Conservation (phyloP, 2,888 invertebrate genomes). For the Philopedon plagiatum region DNA sequence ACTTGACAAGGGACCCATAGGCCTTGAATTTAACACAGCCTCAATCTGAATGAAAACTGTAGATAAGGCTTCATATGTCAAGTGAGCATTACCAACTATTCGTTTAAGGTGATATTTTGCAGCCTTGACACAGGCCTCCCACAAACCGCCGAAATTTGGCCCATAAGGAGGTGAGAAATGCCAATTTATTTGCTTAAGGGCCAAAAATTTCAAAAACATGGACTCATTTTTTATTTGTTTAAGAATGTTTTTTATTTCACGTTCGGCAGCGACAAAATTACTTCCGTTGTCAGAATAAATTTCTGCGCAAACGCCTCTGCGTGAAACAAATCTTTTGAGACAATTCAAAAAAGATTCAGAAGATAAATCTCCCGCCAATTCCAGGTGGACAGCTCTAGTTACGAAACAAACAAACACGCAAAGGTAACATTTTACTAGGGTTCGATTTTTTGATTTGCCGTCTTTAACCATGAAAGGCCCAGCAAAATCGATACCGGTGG, state of each 20-base stretch:
- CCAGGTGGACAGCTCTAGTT: slow-evolving; percentile 49
- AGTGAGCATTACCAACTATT: no score
- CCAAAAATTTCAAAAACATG: neutral
- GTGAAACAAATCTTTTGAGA: slow-evolving; percentile 46
- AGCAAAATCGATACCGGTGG: slow-evolving; percentile 49
- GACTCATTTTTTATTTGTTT: neutral
- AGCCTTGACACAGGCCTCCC: no score
- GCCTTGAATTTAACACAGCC: slow-evolving; percentile 58
- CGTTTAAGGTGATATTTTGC: slow-evolving; percentile 57
- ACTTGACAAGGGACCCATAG: slow-evolving; percentile 53
- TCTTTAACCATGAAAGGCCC: slow-evolving; percentile 48
- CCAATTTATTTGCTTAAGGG: slow-evolving; percentile 9
- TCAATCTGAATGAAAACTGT: no score
- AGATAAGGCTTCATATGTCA: no score
- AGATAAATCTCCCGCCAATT: slow-evolving; percentile 42
- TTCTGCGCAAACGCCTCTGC: slow-evolving; percentile 45
- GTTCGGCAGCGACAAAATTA: slow-evolving; percentile 58
- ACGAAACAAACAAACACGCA: no score
- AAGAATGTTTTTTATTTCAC: neutral
- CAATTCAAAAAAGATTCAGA: slow-evolving; percentile 40
- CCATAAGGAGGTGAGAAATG: slow-evolving; percentile 32
- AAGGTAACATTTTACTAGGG: slow-evolving; percentile 47
- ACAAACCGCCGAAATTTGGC: slow-evolving; percentile 35
- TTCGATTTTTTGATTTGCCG: slow-evolving; percentile 35
- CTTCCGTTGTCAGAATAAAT: slow-evolving; percentile 61